phyloP scores from a whole-genome alignment of 2,113 vertebrate genomes.

The Phrynosoma platyrhinos region DNA sequence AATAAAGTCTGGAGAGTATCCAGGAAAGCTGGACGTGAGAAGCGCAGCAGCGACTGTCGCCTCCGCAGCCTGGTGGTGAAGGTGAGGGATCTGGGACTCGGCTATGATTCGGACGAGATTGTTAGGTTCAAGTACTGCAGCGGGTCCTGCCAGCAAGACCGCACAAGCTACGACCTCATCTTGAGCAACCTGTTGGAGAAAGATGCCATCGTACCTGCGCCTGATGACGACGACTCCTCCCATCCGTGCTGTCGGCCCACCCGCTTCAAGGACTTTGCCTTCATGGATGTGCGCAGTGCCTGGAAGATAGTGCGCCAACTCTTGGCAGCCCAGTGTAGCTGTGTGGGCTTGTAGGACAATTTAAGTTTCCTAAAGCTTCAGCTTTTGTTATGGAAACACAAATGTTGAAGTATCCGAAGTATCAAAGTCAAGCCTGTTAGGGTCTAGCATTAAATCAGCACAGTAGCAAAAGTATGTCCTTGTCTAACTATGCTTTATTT shows the following conservation, averaged over 20 bases:
- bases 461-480: no score
- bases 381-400: no score
- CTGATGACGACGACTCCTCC: conserved; percentile 78
- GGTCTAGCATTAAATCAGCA: no score
- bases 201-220: conserved; percentile 76
- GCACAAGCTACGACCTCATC: conserved; percentile 89
- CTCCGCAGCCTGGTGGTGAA: conserved; percentile 87
- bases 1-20: conserved; percentile 54
- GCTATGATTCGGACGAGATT: conserved; percentile 91
- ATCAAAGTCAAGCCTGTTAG: no score
- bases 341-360: conserved; percentile 80
- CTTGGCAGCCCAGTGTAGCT: conserved; percentile 91
- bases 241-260: conserved; percentile 95
- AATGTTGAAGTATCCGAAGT: no score
- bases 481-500: no score
- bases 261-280: conserved; percentile 88
- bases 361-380: no score
- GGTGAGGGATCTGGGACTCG: conserved; percentile 91
- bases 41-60: conserved; percentile 74
- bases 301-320: conserved; percentile 91
- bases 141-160: conserved; percentile 86
- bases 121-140: conserved; percentile 95
- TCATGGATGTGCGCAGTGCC: conserved; percentile 92
- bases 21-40: fast-evolving
- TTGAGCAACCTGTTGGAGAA: conserved; percentile 83